Percentiles rank a stretch among this genome's conserved stretches.
Evolutionary conservation across 2,113 vertebrate species (phyloP).

Genomic region (Rutilus rutilus): DNA sequence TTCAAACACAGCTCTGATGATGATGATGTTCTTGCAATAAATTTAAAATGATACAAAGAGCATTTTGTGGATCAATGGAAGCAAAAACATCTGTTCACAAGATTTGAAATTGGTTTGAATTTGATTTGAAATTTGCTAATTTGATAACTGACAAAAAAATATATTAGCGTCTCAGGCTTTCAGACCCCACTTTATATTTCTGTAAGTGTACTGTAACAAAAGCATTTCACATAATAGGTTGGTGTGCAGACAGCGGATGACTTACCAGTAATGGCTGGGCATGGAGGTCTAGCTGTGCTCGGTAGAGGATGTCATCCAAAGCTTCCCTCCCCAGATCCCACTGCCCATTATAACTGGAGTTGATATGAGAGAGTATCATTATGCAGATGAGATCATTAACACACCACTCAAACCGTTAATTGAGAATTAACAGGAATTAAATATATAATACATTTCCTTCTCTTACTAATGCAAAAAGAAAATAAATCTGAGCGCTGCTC

Average conservation of each 20-base stretch:
- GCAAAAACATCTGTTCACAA: neutral
- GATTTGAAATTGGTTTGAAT: neutral
- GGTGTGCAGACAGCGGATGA: neutral
- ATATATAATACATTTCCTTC: neutral
- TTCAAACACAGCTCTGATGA: no score
- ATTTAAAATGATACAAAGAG: no score
- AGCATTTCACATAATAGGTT: neutral
- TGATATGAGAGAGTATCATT: conserved; percentile 7
- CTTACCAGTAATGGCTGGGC: conserved; percentile 93
- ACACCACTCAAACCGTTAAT: conserved; percentile 25
- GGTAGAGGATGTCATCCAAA: conserved; percentile 94
- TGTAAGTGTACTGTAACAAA: neutral
- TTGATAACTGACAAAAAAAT: neutral
- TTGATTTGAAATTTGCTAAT: neutral
- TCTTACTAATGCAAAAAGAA: neutral
- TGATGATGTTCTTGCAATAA: no score
- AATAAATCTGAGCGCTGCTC: neutral
- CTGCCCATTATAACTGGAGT: conserved; percentile 93
- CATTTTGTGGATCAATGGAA: no score
- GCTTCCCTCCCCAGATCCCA: conserved; percentile 96
- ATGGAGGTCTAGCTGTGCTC: conserved; percentile 96
- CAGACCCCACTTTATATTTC: neutral
- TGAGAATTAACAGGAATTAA: neutral
- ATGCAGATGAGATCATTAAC: conserved; percentile 24
- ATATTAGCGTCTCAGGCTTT: neutral